A percentile compares a stretch with the other conserved stretches of the same genome.
phyloP scores from a whole-genome alignment of 1,140 invertebrate species.

The Adoxophyes honmai region DNA sequence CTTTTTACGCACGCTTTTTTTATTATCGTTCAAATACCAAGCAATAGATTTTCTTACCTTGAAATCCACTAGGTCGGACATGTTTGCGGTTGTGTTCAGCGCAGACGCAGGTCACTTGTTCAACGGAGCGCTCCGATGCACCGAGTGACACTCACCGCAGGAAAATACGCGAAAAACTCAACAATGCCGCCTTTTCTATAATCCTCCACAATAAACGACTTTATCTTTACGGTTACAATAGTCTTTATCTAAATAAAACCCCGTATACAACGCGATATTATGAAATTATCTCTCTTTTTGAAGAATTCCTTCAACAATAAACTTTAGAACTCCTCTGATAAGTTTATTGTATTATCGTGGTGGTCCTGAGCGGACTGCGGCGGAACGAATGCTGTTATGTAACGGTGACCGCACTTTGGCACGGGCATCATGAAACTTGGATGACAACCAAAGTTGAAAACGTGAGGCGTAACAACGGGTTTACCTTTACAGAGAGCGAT shows the following conservation, averaged over 20 bases:
- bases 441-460: constrained; percentile 38
- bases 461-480: not conserved
- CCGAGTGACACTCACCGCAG: constrained; percentile 35
- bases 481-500: too few relatives aligned
- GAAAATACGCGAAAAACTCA: constrained; percentile 38
- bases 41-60: constrained; percentile 38
- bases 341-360: constrained; percentile 33
- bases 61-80: constrained; percentile 37
- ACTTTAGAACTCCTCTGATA: constrained; percentile 24
- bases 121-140: constrained; percentile 20
- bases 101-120: not conserved
- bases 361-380: constrained; percentile 31
- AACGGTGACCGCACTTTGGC: constrained; percentile 36
- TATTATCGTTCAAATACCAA: too few relatives aligned
- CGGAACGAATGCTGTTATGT: constrained; percentile 28
- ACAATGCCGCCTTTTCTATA: constrained; percentile 45
- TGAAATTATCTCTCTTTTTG: constrained; percentile 33
- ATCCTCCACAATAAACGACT: constrained; percentile 54
- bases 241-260: constrained; percentile 67
- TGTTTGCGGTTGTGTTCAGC: constrained; percentile 22
- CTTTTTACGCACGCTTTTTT: too few relatives aligned
- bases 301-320: constrained; percentile 38
- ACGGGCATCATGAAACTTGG: constrained; percentile 35
- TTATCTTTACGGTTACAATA: constrained; percentile 56
- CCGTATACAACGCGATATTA: constrained; percentile 36